Evolutionary conservation across 2,888 invertebrate species (phyloP).

Genomic region (Hirtodrosophila alboralis): DNA sequence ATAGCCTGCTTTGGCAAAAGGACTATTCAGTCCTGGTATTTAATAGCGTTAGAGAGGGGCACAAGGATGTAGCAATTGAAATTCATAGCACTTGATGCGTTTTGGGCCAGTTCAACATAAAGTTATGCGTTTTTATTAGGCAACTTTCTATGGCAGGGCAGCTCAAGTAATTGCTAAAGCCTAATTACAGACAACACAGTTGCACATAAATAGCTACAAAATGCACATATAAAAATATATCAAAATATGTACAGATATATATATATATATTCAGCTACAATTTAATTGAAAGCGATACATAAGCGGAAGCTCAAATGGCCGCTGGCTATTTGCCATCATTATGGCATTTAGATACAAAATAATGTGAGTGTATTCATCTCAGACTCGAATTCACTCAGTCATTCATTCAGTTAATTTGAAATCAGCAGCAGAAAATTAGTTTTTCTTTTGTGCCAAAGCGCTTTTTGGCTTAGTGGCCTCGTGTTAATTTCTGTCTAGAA

Average conservation of each 20-base stretch:
- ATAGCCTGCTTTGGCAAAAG: constrained; percentile 45
- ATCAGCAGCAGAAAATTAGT: constrained; percentile 82
- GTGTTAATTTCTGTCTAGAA: constrained; percentile 35
- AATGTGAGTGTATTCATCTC: constrained; percentile 37
- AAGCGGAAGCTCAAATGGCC: constrained; percentile 15
- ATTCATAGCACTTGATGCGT: constrained; percentile 60
- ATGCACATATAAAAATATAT: constrained; percentile 1
- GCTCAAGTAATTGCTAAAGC: constrained; percentile 36
- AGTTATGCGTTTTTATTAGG: constrained; percentile 39
- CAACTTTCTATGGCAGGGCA: constrained; percentile 35
- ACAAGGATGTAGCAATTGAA: constrained; percentile 57
- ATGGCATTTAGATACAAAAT: constrained; percentile 24
- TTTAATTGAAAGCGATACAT: constrained; percentile 37
- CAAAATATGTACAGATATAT: constrained; percentile 5
- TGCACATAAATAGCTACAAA: constrained; percentile 29
- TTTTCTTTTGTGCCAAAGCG: constrained; percentile 59
- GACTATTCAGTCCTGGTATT: neutral
- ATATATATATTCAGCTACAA: constrained; percentile 1
- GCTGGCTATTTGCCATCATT: constrained; percentile 35
- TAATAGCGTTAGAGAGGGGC: neutral
- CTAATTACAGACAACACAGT: constrained; percentile 56
- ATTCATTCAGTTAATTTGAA: constrained; percentile 80
- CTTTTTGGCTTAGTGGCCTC: constrained; percentile 55
- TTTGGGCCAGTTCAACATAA: constrained; percentile 7
- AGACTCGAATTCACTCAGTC: constrained; percentile 55